Base-by-base conservation (phyloP, 2,797 vertebrate species). In the Avahi laniger region DNA sequence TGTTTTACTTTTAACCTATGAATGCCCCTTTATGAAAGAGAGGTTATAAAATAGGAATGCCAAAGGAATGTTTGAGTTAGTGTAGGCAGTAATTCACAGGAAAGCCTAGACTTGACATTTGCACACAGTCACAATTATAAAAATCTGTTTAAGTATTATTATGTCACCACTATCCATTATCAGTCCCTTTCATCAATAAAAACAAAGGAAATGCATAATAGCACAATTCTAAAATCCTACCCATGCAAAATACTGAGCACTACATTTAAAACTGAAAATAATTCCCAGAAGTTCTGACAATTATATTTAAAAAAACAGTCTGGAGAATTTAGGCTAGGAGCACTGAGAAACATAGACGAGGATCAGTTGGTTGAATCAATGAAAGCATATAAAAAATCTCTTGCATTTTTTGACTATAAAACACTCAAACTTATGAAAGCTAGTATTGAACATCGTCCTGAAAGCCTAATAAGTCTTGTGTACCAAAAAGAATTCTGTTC, bases 201-300 rank as follows among this genome's bases (percentile, higher is more conserved):
- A 94, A 94, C 73, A 89, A 90, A 96, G 48, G 72, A 79, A 82
- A 96, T 67, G 26, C n/a, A 14, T 41, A 92, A 65, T 1, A 89
- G 65, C 46, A n/a, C 38, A 91, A 57, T 91, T 85, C 67, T 95
- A 81, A 94, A 97, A 59, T 83, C 41, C 38, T 87, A 93, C 28
- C 38, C 48, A 89, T 57, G 18, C 43, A 94, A 90, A 96, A 79
- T 43, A 89, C 18, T 70, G 24, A 84, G 48, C 33, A 69, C 35
- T 95, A 41, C 15, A 93, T 93, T 83, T 95, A 97, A 97, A 93
- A 26, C 30, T 89, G 65, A 78, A 91, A 95, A 70, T 78, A 84
- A 78, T 85, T 84, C 52, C 38, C n/a, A 84, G 9, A 76, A 61
- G 13, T 94, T 86, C 50, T 83, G 65, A 97, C n/a, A 93, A 52